Evolutionary conservation across 2,113 vertebrate genomes (phyloP).

Genomic region (Cinclus cinclus): DNA sequence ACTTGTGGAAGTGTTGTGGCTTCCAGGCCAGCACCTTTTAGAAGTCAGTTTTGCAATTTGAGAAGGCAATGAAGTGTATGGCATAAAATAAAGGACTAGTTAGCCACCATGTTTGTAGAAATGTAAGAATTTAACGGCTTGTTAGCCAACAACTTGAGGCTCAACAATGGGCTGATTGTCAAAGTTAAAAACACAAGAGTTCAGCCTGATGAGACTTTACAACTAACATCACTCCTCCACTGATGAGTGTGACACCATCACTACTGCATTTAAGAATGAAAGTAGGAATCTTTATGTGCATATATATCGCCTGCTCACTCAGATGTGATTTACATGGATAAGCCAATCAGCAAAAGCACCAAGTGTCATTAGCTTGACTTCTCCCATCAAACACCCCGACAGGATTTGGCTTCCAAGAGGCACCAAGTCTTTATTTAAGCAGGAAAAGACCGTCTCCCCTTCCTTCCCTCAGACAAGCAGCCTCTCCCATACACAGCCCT

Average conservation of each 20-base stretch:
- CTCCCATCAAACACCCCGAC: accelerated
- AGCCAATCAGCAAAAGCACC: background rate
- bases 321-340: background rate
- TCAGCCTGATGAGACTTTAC: background rate
- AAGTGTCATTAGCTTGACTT: background rate
- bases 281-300: background rate
- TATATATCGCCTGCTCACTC: background rate
- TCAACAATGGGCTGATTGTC: background rate
- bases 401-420: background rate
- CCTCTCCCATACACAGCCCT: background rate
- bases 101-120: background rate
- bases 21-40: background rate
- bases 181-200: accelerated
- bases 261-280: background rate
- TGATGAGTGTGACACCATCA: background rate
- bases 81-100: background rate
- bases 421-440: background rate
- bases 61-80: background rate
- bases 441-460: accelerated
- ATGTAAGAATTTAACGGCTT: background rate
- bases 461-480: background rate
- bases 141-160: background rate
- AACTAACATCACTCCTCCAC: background rate
- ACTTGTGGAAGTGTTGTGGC: background rate
- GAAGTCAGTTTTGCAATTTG: background rate